phyloP scores from a whole-genome alignment of 2,113 vertebrate genomes.

The Charadrius vociferus region DNA sequence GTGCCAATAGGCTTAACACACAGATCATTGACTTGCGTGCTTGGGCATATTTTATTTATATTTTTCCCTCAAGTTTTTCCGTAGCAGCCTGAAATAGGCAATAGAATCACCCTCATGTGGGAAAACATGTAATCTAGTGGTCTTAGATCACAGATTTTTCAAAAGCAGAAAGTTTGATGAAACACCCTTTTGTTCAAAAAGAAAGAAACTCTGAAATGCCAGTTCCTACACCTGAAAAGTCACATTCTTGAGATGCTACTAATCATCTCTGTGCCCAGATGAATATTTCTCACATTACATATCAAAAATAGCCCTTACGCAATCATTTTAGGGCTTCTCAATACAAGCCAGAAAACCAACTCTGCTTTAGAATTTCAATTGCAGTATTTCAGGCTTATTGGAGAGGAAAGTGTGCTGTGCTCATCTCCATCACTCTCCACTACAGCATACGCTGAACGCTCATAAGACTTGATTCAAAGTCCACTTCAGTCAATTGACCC shows the following conservation, averaged over 20 bases:
- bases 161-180: background rate
- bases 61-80: constrained; percentile 57
- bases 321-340: background rate
- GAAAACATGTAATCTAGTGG: background rate
- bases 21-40: constrained; percentile 64
- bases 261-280: background rate
- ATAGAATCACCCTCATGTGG: background rate
- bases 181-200: constrained; percentile 11
- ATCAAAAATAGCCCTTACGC: background rate
- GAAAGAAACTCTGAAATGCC: background rate
- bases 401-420: background rate
- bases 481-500: constrained; percentile 45
- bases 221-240: constrained; percentile 23
- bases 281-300: background rate
- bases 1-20: constrained; percentile 70
- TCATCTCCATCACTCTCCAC: background rate
- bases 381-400: background rate
- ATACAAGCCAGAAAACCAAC: background rate
- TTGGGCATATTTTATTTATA: constrained; percentile 54
- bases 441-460: background rate
- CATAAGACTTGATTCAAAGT: constrained; percentile 14
- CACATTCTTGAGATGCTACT: constrained; percentile 3
- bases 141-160: background rate
- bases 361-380: background rate
- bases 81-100: constrained; percentile 28